Evolutionary conservation across 2,797 vertebrate species (phyloP), one percentile per base, ranked within the genome.

Genomic region (Phrynocephalus guinanensis): DNA sequence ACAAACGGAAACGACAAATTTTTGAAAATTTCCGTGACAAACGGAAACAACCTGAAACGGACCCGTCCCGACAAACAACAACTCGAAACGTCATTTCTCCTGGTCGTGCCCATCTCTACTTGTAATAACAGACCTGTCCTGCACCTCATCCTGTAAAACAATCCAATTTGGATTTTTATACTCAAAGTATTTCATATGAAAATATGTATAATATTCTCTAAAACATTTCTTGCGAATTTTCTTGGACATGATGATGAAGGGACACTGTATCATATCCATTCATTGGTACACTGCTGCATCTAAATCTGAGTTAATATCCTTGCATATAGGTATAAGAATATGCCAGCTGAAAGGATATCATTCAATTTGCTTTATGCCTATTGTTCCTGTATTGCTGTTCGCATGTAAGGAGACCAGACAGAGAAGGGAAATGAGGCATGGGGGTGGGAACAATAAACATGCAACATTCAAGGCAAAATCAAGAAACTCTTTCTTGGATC

Each of bases 401-500:
- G 38, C 77, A 85, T 48, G n/a, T 22, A 78, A 68, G 63, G 10
- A 30, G 26, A 78, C 18, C 73, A 75, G 83, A 84, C 28, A 81
- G 20, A 48, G 24, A 81, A 33, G 70, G 33, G 66, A 26, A 73
- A 67, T 52, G 70, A 56, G 24, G 38, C 56, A 79, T 48, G 67
- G 80, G 60, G 63, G 15, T 18, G 20, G 60, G 67, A 38, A 48
- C 38, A 73, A 48, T 48, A 88, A n/a, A 66, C 44, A 52, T 73
- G 78, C 70, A 75, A 75, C 28, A 82, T 66, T 22, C 63, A 84
- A 66, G 33, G 30, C 38, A 72, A 84, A 88, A n/a, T 68, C 4
- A 50, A 52, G 33, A 80, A 48, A 16, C 11, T 7, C 28, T 52
- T 33, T 26, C 33, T 73, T 80, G 82, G 60, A 73, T 67, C 50